Base-by-base conservation (phyloP, 2,113 vertebrate genomes). In the Mesoclemmys tuberculata region DNA sequence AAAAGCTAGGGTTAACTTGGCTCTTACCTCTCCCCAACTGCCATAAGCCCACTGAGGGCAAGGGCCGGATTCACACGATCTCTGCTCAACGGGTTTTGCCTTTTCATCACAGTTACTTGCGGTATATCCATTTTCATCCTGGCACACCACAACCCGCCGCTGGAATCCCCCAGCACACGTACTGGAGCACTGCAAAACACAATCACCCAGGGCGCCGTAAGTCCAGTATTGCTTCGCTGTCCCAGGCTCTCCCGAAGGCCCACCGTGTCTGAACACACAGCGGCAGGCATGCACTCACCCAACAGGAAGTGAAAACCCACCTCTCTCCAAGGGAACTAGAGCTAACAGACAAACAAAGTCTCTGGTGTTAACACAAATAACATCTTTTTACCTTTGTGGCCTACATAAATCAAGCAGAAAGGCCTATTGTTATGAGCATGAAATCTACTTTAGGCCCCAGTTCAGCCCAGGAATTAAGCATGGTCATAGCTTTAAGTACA, bases 91-190 rank as follows among this genome's bases (percentile, higher is more conserved):
- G 4, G 99, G 99, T 94, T 98, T 99, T 88, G 98, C 98, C 93
- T 98, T 99, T 93, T 99, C 99, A 48, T 99, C 99, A 12, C 99
- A 99, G 97, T 98, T 99, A 78, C 90, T 98, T 61, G 99, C 99
- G 0, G 99, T 96, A 94, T 99, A 99, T 86, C 99, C 99, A 0
- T 99, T 99, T 95, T 99, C 99, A 95, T 99, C 99, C 98, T 99
- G 99, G 97, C 99, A 99, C 56, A 99, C 99, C 44, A 99, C 99
- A 1, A 99, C 99, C 1, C 99, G 99, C n/a, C 99, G 98, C 98
- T 99, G 99, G 98, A 99, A 99, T 27, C 99, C 99, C 35, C 99
- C 99, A 0, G 99, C 99, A 96, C 99, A 99, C 0, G 99, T 99
- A 96, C 99, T 99, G 68, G 99, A 99, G 97, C 99, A 99, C 99